Conservation (phyloP, 1,140 invertebrate species). For the Pristionchus pacificus region DNA sequence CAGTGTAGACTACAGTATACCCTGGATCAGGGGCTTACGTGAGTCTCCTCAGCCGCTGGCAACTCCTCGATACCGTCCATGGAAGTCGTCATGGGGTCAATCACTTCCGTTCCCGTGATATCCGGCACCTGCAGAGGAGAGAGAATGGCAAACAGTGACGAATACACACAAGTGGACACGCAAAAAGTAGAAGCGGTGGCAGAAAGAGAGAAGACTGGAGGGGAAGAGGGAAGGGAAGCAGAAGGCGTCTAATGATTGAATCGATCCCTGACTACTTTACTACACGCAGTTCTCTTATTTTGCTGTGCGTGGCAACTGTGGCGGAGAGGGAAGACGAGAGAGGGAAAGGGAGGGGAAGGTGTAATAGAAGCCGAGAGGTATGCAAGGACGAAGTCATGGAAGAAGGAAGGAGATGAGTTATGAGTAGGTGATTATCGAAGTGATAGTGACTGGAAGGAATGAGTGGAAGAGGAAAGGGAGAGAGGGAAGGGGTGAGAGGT, state of each 20-base stretch:
- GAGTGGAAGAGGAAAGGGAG: too few relatives aligned
- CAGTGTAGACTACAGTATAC: not conserved
- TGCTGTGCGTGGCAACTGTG: constrained; percentile 6
- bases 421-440: too few relatives aligned
- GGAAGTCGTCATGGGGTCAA: constrained; percentile 53
- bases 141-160: too few relatives aligned
- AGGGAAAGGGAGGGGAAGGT: too few relatives aligned
- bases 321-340: not conserved
- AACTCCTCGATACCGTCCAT: constrained; percentile 56
- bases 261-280: not conserved
- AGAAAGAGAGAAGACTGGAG: not conserved
- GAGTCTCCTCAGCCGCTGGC: constrained; percentile 38
- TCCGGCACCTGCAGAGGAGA: constrained; percentile 48
- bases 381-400: too few relatives aligned
- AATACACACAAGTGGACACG: constrained; percentile 4
- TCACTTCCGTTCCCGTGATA: constrained; percentile 50
- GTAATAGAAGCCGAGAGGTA: too few relatives aligned
- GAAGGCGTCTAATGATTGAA: constrained; percentile 4
- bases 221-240: not conserved
- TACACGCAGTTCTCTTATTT: constrained; percentile 16
- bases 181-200: not conserved
- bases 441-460: too few relatives aligned
- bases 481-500: too few relatives aligned
- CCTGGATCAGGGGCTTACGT: constrained; percentile 15
- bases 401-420: too few relatives aligned